phyloP scores from a whole-genome alignment of 2,888 invertebrate species.

The Erebia aethiops region DNA sequence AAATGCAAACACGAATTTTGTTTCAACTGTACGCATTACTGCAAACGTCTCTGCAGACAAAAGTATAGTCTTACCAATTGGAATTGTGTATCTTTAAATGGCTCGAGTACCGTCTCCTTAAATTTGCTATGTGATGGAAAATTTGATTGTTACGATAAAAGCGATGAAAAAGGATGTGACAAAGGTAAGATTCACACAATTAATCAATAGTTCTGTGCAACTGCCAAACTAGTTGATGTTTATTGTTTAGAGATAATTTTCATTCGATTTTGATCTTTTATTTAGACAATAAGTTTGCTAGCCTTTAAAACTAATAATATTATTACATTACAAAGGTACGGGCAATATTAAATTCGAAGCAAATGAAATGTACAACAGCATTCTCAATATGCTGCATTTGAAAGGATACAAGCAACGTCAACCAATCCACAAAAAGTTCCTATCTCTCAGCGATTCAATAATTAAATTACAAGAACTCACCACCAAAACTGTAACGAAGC shows the following conservation, averaged over 20 bases:
- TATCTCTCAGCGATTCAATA: conserved; percentile 47
- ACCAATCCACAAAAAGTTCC: conserved; percentile 45
- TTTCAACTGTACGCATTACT: conserved; percentile 51
- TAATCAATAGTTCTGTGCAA: too few relatives aligned
- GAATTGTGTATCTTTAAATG: conserved; percentile 57
- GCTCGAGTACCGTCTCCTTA: conserved; percentile 50
- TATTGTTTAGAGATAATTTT: too few relatives aligned
- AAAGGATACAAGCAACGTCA: conserved; percentile 50
- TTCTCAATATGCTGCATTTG: conserved; percentile 49
- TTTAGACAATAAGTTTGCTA: neutral
- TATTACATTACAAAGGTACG: conserved; percentile 42
- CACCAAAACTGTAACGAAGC: conserved; percentile 44
- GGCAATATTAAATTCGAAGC: conserved; percentile 56
- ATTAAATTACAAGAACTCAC: conserved; percentile 50
- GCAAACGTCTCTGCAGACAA: conserved; percentile 60
- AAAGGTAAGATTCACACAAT: conserved; percentile 46
- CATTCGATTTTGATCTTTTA: neutral
- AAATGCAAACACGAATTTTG: conserved; percentile 54
- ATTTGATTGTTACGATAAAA: conserved; percentile 68
- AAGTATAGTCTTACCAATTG: conserved; percentile 55
- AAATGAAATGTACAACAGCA: conserved; percentile 49
- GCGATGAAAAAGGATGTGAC: conserved; percentile 63
- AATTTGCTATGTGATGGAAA: conserved; percentile 69
- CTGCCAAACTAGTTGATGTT: too few relatives aligned
- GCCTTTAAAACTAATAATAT: neutral